A percentile compares a stretch with the other conserved stretches of the same genome.
Evolutionary conservation across 2,888 invertebrate species (phyloP).

Genomic region (Dioctria linearis): DNA sequence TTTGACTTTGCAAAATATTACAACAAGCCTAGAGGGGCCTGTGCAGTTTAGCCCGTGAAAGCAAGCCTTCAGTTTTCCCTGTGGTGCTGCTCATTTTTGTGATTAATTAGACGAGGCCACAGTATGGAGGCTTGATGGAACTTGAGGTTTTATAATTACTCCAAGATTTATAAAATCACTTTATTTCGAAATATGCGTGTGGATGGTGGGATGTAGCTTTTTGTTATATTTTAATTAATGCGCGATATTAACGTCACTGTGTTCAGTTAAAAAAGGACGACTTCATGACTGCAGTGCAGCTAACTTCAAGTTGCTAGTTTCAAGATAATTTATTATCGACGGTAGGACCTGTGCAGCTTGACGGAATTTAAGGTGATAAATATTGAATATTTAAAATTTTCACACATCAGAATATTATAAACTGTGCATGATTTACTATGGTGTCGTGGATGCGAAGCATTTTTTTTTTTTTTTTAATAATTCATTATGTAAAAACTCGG

Average conservation of each 20-base stretch:
- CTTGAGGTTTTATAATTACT: conserved; percentile 8
- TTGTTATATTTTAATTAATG: conserved; percentile 34
- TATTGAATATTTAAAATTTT: no score
- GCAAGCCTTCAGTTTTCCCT: neutral
- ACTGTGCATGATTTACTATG: no score
- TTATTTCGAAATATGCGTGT: conserved; percentile 35
- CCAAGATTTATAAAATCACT: conserved; percentile 19
- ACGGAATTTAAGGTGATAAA: no score
- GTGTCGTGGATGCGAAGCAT: no score
- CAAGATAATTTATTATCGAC: no score
- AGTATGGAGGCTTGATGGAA: conserved; percentile 21
- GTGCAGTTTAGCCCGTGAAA: neutral
- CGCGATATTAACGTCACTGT: neutral
- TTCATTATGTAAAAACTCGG: no score
- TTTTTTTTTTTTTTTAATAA: no score
- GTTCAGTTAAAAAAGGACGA: no score
- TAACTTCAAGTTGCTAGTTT: no score
- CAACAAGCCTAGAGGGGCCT: neutral
- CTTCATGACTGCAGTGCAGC: no score
- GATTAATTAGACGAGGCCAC: conserved; percentile 12
- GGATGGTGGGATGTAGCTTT: conserved; percentile 17
- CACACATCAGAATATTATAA: no score
- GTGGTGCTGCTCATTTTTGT: conserved; percentile 9
- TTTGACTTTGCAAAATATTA: conserved; percentile 13
- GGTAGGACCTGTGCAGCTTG: no score